Evolutionary conservation across 2,888 invertebrate genomes (phyloP).

Genomic region (Ischnura elegans): DNA sequence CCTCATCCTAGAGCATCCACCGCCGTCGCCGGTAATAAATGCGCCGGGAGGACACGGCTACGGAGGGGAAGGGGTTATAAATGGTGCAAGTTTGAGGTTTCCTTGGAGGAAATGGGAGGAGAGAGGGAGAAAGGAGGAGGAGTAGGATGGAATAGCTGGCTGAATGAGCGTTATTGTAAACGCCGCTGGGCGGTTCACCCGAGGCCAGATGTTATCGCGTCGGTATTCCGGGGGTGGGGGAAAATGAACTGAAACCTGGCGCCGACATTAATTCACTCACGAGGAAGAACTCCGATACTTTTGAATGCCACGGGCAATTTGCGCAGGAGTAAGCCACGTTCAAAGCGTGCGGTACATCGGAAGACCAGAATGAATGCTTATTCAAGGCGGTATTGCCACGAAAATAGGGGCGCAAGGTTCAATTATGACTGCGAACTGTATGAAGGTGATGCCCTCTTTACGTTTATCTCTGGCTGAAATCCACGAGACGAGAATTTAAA

Average conservation of each 20-base stretch:
- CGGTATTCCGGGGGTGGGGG: background rate
- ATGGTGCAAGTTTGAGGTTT: constrained; percentile 4
- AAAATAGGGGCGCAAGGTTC: no score
- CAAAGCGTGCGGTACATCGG: no score
- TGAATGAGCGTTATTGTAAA: constrained; percentile 24
- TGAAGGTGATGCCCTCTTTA: no score
- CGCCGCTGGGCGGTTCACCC: background rate
- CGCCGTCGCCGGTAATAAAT: constrained; percentile 9
- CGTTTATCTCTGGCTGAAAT: no score
- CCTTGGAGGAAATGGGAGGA: background rate
- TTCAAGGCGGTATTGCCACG: no score
- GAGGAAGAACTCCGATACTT: background rate
- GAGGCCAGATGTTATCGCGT: background rate
- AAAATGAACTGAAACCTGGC: background rate
- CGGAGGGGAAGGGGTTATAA: background rate
- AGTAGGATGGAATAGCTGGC: background rate
- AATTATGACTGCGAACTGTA: no score
- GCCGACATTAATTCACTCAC: background rate
- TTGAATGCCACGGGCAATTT: no score
- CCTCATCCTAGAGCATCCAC: background rate
- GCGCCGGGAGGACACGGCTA: background rate
- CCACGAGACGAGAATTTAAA: no score
- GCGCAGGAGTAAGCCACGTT: no score
- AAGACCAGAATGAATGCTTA: no score
- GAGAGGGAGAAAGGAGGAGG: no score